Evolutionary conservation across 2,113 vertebrate species (phyloP), one percentile per base, ranked within the genome.

Genomic region (Eptesicus fuscus): DNA sequence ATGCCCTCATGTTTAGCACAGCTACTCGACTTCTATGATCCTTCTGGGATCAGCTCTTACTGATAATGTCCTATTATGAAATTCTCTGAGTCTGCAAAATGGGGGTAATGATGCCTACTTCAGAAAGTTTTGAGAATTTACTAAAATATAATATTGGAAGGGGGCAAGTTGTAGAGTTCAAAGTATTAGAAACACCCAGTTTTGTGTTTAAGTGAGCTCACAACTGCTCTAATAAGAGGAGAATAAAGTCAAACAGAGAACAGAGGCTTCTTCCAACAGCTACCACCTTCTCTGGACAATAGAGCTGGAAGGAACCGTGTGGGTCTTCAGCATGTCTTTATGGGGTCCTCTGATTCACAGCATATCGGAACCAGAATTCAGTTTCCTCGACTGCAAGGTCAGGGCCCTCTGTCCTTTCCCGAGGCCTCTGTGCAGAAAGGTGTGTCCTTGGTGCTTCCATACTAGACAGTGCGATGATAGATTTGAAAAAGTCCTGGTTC

Each of bases 171-270:
- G 16, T 47, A 80, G 42, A 70, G 63, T 47, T 89, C 25, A 16
- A 63, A 63, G 7, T 84, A 7, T 18, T 79, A 2, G 37, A 76
- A 84, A 87, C 63, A 51, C 18, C 6, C 76, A 3, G 1, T 67
- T 79, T 93, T 42, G 6, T 67, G n/a, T 79, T 88, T 59, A 91
- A 82, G n/a, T 10, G 51, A 10, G 30, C 7, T 92, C 2, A 61
- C 11, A 86, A 56, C 22, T 76, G 22, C 37, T 93, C 25, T 85
- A 85, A 67, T 59, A 77, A 86, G 23, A 89, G 53, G 11, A 90
- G 2, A 78, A 44, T 25, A 65, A 67, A 69, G 67, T 20, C 11
- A 44, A 65, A 40, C 25, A 28, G 16, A 67, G 5, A 53, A 40
- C 51, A 77, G 20, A 93, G 9, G 0, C 5, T 80, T 96, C n/a